Evolutionary conservation across 1,140 invertebrate genomes (phyloP).

Genomic region (Lucilia sericata): DNA sequence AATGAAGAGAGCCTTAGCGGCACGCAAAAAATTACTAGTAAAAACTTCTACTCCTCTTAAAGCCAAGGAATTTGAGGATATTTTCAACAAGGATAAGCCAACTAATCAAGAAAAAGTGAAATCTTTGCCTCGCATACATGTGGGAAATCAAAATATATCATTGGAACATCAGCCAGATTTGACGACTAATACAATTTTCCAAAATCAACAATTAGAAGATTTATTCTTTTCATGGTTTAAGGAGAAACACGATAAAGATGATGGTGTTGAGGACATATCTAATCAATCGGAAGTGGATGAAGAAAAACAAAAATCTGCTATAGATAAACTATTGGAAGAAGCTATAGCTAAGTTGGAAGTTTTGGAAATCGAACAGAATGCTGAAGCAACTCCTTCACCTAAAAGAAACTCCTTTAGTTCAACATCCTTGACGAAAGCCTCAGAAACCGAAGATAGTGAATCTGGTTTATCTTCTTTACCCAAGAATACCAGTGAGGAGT

Average conservation of each 20-base stretch:
- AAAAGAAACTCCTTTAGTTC: background rate
- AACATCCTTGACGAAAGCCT: constrained; percentile 36
- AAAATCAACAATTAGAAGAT: constrained; percentile 57
- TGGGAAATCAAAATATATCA: too few relatives aligned
- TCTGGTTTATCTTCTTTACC: constrained; percentile 47
- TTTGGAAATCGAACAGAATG: constrained; percentile 7
- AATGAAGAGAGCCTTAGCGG: background rate
- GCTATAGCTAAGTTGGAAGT: constrained; percentile 61
- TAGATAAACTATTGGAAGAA: constrained; percentile 59
- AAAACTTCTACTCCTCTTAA: background rate
- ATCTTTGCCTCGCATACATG: constrained; percentile 52
- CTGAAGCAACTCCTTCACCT: background rate
- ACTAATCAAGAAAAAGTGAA: background rate
- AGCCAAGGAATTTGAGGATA: constrained; percentile 19
- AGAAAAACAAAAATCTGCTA: constrained; percentile 52
- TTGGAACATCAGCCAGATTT: too few relatives aligned
- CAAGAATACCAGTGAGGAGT: constrained; percentile 47
- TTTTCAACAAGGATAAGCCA: background rate
- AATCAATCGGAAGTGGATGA: constrained; percentile 17
- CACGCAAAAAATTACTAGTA: background rate
- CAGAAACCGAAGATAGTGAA: background rate
- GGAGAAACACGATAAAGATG: constrained; percentile 51
- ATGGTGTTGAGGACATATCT: background rate
- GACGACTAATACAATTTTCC: constrained; percentile 55
- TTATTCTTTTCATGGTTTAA: constrained; percentile 63